Percentiles rank a stretch among this genome's conserved stretches.
Conservation (phyloP, 2,113 vertebrate genomes). For the Ibidorhyncha struthersii region DNA sequence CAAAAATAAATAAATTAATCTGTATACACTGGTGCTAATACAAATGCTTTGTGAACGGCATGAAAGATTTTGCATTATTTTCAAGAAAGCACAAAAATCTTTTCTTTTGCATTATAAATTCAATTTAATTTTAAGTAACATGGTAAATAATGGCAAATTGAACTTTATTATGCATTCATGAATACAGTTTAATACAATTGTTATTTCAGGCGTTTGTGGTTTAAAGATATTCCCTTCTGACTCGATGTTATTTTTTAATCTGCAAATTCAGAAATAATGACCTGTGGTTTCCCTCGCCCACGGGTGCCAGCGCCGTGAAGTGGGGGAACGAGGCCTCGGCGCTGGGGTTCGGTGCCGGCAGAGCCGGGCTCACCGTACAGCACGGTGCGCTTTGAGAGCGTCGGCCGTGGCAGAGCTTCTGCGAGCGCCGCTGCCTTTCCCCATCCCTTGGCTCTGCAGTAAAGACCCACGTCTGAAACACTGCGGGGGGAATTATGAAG, state of each 20-base stretch:
- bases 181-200: conserved; percentile 68
- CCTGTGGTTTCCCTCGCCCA: background rate
- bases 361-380: fast-evolving
- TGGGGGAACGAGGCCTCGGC: background rate
- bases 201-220: conserved; percentile 72
- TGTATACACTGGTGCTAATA: conserved; percentile 59
- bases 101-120: conserved; percentile 56
- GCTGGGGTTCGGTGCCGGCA: fast-evolving
- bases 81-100: conserved; percentile 58
- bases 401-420: fast-evolving
- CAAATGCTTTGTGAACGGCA: conserved; percentile 65
- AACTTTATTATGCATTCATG: conserved; percentile 75
- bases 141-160: conserved; percentile 74
- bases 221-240: conserved; percentile 64
- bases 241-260: conserved; percentile 47
- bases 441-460: background rate
- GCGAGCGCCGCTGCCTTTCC: background rate
- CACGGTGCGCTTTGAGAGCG: fast-evolving
- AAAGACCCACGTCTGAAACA: background rate
- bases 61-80: conserved; percentile 72
- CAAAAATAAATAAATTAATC: conserved; percentile 71
- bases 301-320: background rate
- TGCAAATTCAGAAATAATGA: conserved; percentile 48
- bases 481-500: fast-evolving
- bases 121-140: conserved; percentile 65